Evolutionary conservation across 2,888 invertebrate species (phyloP).

Genomic region (Eristalis arbustorum): DNA sequence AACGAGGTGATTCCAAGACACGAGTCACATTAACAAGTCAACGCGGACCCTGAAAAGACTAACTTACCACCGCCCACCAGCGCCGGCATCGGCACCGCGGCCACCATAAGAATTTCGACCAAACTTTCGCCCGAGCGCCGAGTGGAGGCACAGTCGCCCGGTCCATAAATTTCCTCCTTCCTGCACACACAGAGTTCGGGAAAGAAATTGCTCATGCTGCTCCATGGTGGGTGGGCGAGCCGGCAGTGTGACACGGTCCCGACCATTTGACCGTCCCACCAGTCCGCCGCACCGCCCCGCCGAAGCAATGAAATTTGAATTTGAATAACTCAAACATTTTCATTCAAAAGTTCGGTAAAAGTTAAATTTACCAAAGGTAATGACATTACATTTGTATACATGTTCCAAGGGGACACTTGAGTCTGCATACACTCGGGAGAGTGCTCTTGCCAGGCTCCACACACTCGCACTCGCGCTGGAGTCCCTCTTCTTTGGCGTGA

Average conservation of each 20-base stretch:
- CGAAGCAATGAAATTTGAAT: constrained; percentile 68
- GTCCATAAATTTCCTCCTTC: constrained; percentile 42
- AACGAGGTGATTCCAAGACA: constrained; percentile 9
- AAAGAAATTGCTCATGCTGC: constrained; percentile 27
- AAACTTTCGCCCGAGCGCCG: constrained; percentile 1
- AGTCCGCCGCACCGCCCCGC: constrained; percentile 11
- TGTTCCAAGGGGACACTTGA: constrained; percentile 64
- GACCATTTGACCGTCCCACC: not conserved
- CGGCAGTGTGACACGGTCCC: not conserved
- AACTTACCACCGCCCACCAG: constrained; percentile 14
- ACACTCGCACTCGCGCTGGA: constrained; percentile 15
- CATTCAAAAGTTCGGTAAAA: constrained; percentile 69
- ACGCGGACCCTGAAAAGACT: constrained; percentile 24
- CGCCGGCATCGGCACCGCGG: not conserved
- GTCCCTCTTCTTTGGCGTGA: constrained; percentile 18
- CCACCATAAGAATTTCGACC: constrained; percentile 13
- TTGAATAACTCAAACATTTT: constrained; percentile 71
- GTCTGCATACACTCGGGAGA: constrained; percentile 42
- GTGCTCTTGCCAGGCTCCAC: constrained; percentile 54
- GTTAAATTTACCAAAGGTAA: constrained; percentile 71
- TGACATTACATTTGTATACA: constrained; percentile 70
- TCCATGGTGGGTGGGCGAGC: too few relatives aligned
- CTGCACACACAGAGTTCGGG: not conserved
- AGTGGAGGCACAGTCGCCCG: constrained; percentile 2
- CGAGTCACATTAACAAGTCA: constrained; percentile 58